Percentiles rank a stretch among this genome's conserved stretches.
phyloP scores from a whole-genome alignment of 2,888 invertebrate species.

The Punctoribates punctum region DNA sequence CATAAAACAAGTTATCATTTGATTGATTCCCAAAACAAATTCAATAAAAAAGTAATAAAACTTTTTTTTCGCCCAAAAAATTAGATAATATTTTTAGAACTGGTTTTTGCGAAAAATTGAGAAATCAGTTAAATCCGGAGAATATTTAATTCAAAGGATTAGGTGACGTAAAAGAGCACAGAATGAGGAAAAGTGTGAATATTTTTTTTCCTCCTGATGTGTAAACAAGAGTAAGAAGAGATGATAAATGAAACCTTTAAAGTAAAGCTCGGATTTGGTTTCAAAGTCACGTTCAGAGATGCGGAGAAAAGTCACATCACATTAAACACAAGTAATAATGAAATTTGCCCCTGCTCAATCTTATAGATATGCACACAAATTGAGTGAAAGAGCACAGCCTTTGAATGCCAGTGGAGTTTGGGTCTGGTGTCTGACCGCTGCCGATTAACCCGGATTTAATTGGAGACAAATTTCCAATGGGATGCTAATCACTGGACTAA shows the following conservation, averaged over 20 bases:
- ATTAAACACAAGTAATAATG: neutral
- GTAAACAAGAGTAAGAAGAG: neutral
- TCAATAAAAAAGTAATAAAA: no score
- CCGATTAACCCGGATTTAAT: slow-evolving; percentile 30
- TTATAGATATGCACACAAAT: neutral
- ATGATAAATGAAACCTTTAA: slow-evolving; percentile 14
- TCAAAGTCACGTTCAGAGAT: slow-evolving; percentile 25
- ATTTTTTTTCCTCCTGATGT: neutral
- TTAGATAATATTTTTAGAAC: no score
- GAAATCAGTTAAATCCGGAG: no score
- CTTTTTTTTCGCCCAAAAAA: no score
- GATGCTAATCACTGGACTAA: slow-evolving; percentile 29
- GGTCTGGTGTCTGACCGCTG: neutral
- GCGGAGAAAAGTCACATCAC: neutral
- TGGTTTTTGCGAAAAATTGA: no score
- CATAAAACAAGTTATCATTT: no score
- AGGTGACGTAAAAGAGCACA: no score
- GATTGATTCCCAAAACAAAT: no score
- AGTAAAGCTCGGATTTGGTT: slow-evolving; percentile 30
- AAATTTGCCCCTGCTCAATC: neutral
- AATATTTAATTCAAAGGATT: no score
- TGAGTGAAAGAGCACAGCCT: neutral
- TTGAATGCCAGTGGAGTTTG: neutral
- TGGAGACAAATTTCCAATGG: slow-evolving; percentile 26
- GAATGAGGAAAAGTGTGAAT: slow-evolving; percentile 27